phyloP scores from a whole-genome alignment of 1,140 invertebrate genomes.

The Lanistes nyassanus region DNA sequence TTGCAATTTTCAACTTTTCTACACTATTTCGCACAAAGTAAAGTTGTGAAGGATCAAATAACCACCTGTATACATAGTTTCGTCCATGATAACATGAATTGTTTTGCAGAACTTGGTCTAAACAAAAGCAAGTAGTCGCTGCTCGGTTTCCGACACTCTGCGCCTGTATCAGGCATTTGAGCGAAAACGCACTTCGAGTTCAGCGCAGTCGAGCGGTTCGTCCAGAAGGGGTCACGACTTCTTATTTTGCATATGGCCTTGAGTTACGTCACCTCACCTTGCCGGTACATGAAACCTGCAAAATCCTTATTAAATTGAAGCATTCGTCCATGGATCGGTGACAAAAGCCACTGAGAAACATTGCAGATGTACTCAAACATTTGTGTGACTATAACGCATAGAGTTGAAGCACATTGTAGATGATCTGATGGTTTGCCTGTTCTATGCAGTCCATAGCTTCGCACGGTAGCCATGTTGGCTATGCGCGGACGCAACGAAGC shows the following conservation, averaged over 20 bases:
- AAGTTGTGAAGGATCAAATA: not conserved
- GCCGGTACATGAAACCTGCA: not conserved
- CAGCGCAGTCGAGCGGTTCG: conserved; percentile 6
- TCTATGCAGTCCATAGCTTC: too few relatives aligned
- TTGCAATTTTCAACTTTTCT: not conserved
- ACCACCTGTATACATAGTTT: not conserved
- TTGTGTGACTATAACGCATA: too few relatives aligned
- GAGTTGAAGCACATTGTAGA: too few relatives aligned
- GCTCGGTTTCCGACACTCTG: not conserved
- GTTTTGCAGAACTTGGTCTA: not conserved
- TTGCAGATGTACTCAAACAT: too few relatives aligned
- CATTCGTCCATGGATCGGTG: too few relatives aligned
- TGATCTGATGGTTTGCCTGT: too few relatives aligned
- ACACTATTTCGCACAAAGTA: not conserved
- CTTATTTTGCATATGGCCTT: conserved; percentile 5
- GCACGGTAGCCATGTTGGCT: too few relatives aligned
- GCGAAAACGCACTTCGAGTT: conserved; percentile 2
- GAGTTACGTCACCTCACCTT: not conserved
- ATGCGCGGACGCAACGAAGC: too few relatives aligned
- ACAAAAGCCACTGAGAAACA: too few relatives aligned
- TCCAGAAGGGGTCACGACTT: not conserved
- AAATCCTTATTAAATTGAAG: too few relatives aligned
- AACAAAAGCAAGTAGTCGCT: not conserved
- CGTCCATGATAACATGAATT: not conserved
- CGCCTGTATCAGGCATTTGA: conserved; percentile 3